Conservation (phyloP, 2,888 invertebrate genomes). For the Anoplius nigerrimus region DNA sequence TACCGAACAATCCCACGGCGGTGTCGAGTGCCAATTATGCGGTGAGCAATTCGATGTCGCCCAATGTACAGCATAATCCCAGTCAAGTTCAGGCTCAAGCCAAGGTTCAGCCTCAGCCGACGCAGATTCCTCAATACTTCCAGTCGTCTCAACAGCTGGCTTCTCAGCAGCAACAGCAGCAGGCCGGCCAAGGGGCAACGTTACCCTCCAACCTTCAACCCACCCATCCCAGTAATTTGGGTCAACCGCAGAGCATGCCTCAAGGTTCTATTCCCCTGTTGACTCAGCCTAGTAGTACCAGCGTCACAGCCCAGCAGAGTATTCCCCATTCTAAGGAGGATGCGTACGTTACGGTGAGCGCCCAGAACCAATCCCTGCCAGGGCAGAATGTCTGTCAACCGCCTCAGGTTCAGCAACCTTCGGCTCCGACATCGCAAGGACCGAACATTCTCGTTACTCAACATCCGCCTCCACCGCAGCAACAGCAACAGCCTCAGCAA, state of each 20-base stretch:
- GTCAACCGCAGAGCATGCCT: slow-evolving; percentile 78
- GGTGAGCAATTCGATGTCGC: slow-evolving; percentile 69
- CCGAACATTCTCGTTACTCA: slow-evolving; percentile 66
- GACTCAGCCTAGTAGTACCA: slow-evolving; percentile 72
- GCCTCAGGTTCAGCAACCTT: slow-evolving; percentile 57
- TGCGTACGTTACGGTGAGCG: slow-evolving; percentile 59
- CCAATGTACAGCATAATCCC: slow-evolving; percentile 78
- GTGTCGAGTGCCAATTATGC: slow-evolving; percentile 61
- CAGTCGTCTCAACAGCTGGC: slow-evolving; percentile 62
- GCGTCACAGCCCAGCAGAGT: slow-evolving; percentile 61
- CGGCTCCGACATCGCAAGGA: slow-evolving; percentile 61
- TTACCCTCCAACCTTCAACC: slow-evolving; percentile 79
- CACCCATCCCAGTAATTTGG: slow-evolving; percentile 76
- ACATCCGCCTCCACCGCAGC: slow-evolving; percentile 66
- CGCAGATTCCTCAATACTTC: slow-evolving; percentile 63
- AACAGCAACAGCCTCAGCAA: slow-evolving; percentile 69
- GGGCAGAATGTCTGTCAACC: slow-evolving; percentile 64
- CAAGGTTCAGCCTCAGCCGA: slow-evolving; percentile 74
- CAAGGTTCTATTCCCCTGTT: slow-evolving; percentile 80
- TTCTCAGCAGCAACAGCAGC: slow-evolving; percentile 63
- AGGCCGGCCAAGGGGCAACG: slow-evolving; percentile 79
- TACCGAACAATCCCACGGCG: slow-evolving; percentile 62
- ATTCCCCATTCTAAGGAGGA: slow-evolving; percentile 65
- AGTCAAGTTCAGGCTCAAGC: slow-evolving; percentile 77
- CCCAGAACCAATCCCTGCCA: slow-evolving; percentile 64